Evolutionary conservation across 2,888 invertebrate genomes (phyloP).

Genomic region (Elysia crispata): DNA sequence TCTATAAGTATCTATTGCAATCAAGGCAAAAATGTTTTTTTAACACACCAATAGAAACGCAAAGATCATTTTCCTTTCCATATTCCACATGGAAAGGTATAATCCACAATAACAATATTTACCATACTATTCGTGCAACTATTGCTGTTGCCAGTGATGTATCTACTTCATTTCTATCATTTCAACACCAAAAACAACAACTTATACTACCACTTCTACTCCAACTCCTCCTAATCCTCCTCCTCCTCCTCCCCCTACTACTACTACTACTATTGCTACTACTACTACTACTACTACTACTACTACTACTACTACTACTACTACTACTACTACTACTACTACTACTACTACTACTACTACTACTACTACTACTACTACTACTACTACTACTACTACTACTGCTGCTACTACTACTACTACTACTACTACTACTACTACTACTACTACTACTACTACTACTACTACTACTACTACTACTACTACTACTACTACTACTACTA

Average conservation of each 20-base stretch:
- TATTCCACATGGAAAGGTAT: too few species aligned
- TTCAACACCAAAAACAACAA: too few species aligned
- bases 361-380: conserved; percentile 13
- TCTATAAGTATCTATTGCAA: too few species aligned
- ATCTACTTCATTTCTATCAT: too few species aligned
- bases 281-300: conserved; percentile 19
- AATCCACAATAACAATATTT: too few species aligned
- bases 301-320: conserved; percentile 15
- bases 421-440: conserved; percentile 23
- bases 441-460: conserved; percentile 32
- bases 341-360: conserved; percentile 6
- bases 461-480: conserved; percentile 19
- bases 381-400: conserved; percentile 16
- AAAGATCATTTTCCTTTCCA: too few species aligned
- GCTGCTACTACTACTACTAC: conserved; percentile 14
- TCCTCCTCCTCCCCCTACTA: background rate
- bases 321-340: conserved; percentile 22
- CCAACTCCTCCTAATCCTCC: too few species aligned
- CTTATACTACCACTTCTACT: too few species aligned
- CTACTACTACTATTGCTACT: conserved; percentile 19
- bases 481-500: conserved; percentile 20
- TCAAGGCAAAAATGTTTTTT: too few species aligned
- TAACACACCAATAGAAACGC: too few species aligned
- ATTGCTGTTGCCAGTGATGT: too few species aligned
- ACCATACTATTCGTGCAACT: too few species aligned